Percentiles rank a stretch among this genome's conserved stretches.
Evolutionary conservation across 2,113 vertebrate species (phyloP).

Genomic region (Crocuta crocuta): DNA sequence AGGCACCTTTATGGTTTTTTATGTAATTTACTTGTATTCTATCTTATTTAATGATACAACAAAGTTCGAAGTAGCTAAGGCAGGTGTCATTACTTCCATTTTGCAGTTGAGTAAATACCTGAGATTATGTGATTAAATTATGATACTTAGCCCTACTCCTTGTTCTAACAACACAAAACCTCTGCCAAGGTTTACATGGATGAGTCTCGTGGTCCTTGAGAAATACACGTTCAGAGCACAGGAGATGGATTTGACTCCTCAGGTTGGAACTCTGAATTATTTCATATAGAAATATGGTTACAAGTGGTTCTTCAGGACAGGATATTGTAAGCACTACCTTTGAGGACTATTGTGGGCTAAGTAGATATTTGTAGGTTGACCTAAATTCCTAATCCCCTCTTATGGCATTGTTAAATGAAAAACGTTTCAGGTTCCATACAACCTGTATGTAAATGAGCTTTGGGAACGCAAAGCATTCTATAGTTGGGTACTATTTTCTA

Average conservation of each 20-base stretch:
- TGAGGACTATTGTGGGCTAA: not conserved
- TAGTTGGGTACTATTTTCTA: not conserved
- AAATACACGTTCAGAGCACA: not conserved
- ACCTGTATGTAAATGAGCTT: slow-evolving; percentile 30
- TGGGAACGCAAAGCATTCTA: slow-evolving; percentile 11
- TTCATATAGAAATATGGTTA: not conserved
- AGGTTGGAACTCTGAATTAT: slow-evolving; percentile 17
- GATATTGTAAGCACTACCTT: not conserved
- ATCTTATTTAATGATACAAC: not conserved
- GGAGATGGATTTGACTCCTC: not conserved
- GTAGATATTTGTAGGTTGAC: not conserved
- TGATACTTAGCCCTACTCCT: not conserved
- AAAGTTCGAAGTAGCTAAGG: not conserved
- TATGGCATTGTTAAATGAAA: not conserved
- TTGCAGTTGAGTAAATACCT: not conserved
- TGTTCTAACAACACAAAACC: not conserved
- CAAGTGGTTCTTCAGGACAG: not conserved
- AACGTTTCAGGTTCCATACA: not conserved
- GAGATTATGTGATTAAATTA: not conserved
- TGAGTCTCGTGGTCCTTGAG: not conserved
- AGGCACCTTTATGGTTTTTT: not conserved
- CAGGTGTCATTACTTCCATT: not conserved
- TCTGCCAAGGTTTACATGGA: not conserved
- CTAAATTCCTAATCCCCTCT: not conserved
- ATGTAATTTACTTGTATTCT: not conserved